Percentiles rank a stretch among this genome's conserved stretches.
Evolutionary conservation across 1,140 invertebrate species (phyloP).

Genomic region (Bombus waltoni): DNA sequence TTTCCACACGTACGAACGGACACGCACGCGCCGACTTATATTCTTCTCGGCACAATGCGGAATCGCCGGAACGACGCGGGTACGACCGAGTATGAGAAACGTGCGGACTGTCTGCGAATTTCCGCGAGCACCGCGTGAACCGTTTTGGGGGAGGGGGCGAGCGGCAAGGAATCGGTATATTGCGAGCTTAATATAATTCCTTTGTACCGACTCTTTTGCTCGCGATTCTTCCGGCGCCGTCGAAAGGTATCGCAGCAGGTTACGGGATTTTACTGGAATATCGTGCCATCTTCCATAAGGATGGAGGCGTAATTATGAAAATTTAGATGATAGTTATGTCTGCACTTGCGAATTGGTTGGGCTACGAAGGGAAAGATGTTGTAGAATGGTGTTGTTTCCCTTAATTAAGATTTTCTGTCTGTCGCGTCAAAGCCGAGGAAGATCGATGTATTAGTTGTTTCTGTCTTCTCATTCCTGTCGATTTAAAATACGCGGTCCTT

Average conservation of each 20-base stretch:
- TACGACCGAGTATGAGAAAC: conserved; percentile 26
- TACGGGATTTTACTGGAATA: neutral
- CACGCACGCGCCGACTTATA: conserved; percentile 56
- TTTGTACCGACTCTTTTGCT: conserved; percentile 52
- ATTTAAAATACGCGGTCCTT: too few species aligned
- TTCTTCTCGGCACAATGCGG: conserved; percentile 61
- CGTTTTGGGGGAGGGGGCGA: conserved; percentile 9
- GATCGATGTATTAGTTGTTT: too few species aligned
- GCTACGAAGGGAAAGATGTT: too few species aligned
- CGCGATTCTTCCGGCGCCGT: neutral
- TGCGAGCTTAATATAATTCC: conserved; percentile 69
- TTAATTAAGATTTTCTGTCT: too few species aligned
- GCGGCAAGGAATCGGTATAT: conserved; percentile 29
- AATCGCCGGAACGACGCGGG: conserved; percentile 45
- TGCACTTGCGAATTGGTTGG: too few species aligned
- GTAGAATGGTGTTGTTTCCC: too few species aligned
- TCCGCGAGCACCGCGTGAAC: conserved; percentile 14
- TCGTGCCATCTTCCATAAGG: neutral
- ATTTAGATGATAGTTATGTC: neutral
- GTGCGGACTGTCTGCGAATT: conserved; percentile 35
- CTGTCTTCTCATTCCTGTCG: too few species aligned
- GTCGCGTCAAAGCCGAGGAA: too few species aligned
- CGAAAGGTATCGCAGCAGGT: neutral
- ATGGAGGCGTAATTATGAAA: neutral
- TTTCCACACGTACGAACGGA: conserved; percentile 67